These are phyloP conservation scores for Hestina assimilis DNA, from an alignment of 1,140 invertebrate genomes.

Conservation along the genomic window DNA sequence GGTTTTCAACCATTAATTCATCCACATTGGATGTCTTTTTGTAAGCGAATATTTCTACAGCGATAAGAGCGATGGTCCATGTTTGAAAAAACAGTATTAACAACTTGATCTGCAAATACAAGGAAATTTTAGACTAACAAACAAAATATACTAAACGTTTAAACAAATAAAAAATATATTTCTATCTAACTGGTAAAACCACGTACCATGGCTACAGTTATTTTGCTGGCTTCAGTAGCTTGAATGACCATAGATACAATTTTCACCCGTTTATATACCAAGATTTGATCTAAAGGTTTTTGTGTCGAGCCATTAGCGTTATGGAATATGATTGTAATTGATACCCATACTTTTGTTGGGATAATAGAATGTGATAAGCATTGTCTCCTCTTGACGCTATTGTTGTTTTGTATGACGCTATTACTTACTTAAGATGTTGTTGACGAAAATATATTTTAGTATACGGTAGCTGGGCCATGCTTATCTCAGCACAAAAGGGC, in stretches of 20 bases:
- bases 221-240: background rate
- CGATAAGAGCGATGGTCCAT: slow-evolving; percentile 39
- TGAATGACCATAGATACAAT: slow-evolving; percentile 7
- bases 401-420: background rate
- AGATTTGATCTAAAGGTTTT: slow-evolving; percentile 48
- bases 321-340: slow-evolving; percentile 18
- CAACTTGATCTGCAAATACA: slow-evolving; percentile 41
- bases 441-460: background rate
- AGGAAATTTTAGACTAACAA: background rate
- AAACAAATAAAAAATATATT: background rate
- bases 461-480: no score
- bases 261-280: slow-evolving; percentile 43
- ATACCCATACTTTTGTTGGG: slow-evolving; percentile 21
- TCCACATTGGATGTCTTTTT: slow-evolving; percentile 48
- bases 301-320: slow-evolving; percentile 54
- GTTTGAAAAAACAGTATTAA: slow-evolving; percentile 31
- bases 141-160: no score
- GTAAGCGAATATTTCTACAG: slow-evolving; percentile 44
- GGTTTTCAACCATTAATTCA: slow-evolving; percentile 53
- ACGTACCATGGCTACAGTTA: slow-evolving; percentile 33
- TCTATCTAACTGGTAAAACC: slow-evolving; percentile 11
- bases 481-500: no score
- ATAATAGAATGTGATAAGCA: slow-evolving; percentile 9
- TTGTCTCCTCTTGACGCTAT: slow-evolving; percentile 1
- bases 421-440: background rate